phyloP scores from a whole-genome alignment of 2,797 vertebrate genomes.

The Chanos chanos region DNA sequence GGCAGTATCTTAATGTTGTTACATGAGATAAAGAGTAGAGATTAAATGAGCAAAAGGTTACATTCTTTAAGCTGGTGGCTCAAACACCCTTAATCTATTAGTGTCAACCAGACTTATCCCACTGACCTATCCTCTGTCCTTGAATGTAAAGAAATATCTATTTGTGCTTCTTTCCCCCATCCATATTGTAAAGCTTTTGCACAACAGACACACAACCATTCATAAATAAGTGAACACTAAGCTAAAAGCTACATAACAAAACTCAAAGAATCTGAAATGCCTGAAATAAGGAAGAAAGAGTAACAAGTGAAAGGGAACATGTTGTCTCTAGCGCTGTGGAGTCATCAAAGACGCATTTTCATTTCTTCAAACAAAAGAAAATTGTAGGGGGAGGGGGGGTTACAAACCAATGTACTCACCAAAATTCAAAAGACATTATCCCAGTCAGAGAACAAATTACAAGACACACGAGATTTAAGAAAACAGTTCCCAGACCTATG shows the following conservation, averaged over 20 bases:
- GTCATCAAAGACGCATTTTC: background rate
- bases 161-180: constrained; percentile 55
- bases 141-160: constrained; percentile 38
- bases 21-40: constrained; percentile 12
- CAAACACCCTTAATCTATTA: constrained; percentile 1
- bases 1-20: constrained; percentile 12
- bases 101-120: constrained; percentile 3
- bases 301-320: background rate
- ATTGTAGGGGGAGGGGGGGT: background rate
- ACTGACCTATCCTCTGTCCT: background rate
- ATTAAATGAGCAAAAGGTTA: constrained; percentile 39
- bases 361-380: background rate
- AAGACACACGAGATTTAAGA: no score
- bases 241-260: constrained; percentile 47
- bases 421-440: no score
- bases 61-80: constrained; percentile 40
- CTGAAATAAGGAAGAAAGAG: background rate
- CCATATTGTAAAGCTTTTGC: constrained; percentile 43
- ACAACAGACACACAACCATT: constrained; percentile 45
- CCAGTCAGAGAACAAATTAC: no score
- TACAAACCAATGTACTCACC: background rate
- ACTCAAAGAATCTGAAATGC: background rate
- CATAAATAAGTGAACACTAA: constrained; percentile 59
- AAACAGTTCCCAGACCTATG: no score
- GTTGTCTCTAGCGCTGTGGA: background rate